Base-by-base conservation (phyloP, 2,888 invertebrate genomes). In the Yponomeuta evonymella region DNA sequence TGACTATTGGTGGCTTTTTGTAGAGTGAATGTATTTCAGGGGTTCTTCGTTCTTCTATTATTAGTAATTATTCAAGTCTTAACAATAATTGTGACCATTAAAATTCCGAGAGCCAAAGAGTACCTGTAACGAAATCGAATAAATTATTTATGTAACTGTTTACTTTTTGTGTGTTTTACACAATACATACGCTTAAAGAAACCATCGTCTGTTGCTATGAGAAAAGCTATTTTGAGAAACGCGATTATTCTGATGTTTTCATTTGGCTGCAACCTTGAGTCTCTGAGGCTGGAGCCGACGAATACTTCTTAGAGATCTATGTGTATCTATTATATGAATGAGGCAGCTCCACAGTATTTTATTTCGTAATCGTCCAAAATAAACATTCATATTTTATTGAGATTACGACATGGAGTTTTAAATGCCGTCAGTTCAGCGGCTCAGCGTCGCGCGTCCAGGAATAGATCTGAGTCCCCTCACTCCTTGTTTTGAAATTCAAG, bases 291-390 rank as follows among this genome's bases (percentile, higher is more conserved):
- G 83, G 79, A 83, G 83, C 83, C 76, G 83, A 85, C 85, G 80
- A 82, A 81, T 83, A 83, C 85, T 87, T 85, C 86, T 86, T 80
- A 75, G 76, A 89, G 86, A 89, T 89, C 86, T 85, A 88, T 85
- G 73, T 74, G 78, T 65, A 65, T 23, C 67, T 48, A 68, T 23
- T 23, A 23, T 23, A 23, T 78, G 81, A 83, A 82, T 81, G 81
- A 79, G 82, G 77, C 51, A 58, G 51, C 79, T 79, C 78, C 78
- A 80, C 81, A 58, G 83, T 82, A 83, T 70, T 65, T 83, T 80
- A 84, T 91, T 88, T 90, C 88, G 88, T 89, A 90, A 91, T 87
- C 87, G 79, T 83, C 85, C 81, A 87, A 90, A 91, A 92, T 92
- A 92, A 90, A 88, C 86, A 79, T 86, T 85, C 83, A 88, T 88